Evolutionary conservation across 2,797 vertebrate species (phyloP).

Genomic region (Enteromius mattozi): DNA sequence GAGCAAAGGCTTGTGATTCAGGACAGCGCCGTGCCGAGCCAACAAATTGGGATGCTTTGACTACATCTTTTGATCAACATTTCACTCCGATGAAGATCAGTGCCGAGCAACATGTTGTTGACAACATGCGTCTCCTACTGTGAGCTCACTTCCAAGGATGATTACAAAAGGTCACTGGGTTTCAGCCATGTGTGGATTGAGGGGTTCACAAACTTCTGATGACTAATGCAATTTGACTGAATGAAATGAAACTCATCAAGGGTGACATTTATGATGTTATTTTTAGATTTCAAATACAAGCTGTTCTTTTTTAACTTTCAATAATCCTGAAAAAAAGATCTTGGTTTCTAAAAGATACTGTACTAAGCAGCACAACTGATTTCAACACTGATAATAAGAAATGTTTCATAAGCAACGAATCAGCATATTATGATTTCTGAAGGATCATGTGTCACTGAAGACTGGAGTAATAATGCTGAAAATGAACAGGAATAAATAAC

Average conservation of each 20-base stretch:
- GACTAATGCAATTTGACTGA: background rate
- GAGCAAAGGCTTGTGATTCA: constrained; percentile 36
- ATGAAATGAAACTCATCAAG: background rate
- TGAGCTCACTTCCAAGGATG: background rate
- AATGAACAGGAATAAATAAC: background rate
- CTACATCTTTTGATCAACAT: constrained; percentile 50
- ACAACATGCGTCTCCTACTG: constrained; percentile 13
- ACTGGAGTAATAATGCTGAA: background rate
- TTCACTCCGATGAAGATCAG: constrained; percentile 40
- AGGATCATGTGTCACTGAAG: background rate
- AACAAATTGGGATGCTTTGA: constrained; percentile 33
- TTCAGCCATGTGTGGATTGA: background rate
- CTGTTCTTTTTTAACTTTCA: background rate
- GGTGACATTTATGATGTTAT: background rate
- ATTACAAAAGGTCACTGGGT: constrained; percentile 11
- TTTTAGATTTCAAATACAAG: background rate
- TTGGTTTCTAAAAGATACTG: background rate
- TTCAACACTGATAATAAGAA: background rate
- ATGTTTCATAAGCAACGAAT: background rate
- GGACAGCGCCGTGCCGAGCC: constrained; percentile 28
- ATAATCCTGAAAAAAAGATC: background rate
- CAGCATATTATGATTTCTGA: background rate
- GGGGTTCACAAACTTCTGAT: background rate
- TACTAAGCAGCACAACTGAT: background rate
- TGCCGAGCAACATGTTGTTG: background rate